phyloP scores from a whole-genome alignment of 2,888 invertebrate species.

The Flabesymbios commensalis region DNA sequence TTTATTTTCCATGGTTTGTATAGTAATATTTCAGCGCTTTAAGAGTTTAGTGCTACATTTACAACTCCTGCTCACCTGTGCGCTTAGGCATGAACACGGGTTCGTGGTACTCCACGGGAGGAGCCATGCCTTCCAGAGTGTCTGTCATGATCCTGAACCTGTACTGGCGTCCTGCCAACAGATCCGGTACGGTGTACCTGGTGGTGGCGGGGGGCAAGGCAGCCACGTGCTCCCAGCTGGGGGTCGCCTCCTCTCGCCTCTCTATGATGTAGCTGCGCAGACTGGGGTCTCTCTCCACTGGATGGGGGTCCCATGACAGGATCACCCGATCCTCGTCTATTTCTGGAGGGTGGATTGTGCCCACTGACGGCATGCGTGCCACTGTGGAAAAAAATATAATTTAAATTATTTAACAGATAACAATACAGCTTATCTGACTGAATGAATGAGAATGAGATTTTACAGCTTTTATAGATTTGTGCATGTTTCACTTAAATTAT shows the following conservation, averaged over 20 bases:
- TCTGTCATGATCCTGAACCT: constrained; percentile 66
- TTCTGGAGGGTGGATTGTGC: constrained; percentile 49
- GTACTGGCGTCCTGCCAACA: constrained; percentile 65
- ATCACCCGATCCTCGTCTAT: constrained; percentile 49
- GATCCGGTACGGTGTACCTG: constrained; percentile 48
- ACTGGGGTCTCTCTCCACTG: constrained; percentile 6
- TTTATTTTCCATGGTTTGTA: too few species aligned
- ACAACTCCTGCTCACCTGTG: constrained; percentile 21
- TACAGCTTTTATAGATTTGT: too few species aligned
- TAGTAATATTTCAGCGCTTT: too few species aligned
- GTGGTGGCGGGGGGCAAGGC: constrained; percentile 26
- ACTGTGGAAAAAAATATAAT: too few species aligned
- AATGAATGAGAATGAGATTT: too few species aligned
- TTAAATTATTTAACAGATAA: too few species aligned
- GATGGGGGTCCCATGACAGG: constrained; percentile 74
- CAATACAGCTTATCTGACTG: too few species aligned
- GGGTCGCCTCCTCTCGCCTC: constrained; percentile 43
- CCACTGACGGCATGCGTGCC: constrained; percentile 17
- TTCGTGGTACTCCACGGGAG: constrained; percentile 29
- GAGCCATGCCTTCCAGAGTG: constrained; percentile 59
- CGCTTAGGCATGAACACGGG: constrained; percentile 17
- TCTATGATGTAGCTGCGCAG: constrained; percentile 54
- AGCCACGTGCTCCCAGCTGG: constrained; percentile 27
- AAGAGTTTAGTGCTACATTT: too few species aligned
- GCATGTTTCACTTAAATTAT: too few species aligned